A percentile compares a stretch with the other conserved stretches of the same genome.
These are phyloP conservation scores for Melieria omissa DNA, from an alignment of 2,888 invertebrate species.

Conservation along the genomic window DNA sequence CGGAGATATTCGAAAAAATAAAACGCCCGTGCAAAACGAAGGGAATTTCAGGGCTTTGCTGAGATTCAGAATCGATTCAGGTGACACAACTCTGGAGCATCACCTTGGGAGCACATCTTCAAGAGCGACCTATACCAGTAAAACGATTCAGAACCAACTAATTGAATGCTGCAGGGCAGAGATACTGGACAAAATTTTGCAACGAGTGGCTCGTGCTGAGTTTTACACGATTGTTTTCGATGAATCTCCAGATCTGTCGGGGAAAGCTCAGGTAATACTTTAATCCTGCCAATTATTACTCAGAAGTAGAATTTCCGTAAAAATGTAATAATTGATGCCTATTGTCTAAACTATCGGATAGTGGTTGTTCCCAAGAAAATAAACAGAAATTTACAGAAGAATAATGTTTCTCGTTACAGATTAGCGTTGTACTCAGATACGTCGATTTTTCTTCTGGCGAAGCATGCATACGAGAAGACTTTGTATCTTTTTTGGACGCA, in stretches of 20 bases:
- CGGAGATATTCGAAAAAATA: neutral
- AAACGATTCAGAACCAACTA: conserved; percentile 7
- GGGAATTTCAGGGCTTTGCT: conserved; percentile 1
- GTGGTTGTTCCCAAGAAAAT: too few species aligned
- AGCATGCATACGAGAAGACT: too few species aligned
- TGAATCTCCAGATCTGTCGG: neutral
- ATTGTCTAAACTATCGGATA: too few species aligned
- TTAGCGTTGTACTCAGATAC: neutral
- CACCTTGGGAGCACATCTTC: neutral
- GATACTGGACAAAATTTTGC: neutral
- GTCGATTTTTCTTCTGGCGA: neutral
- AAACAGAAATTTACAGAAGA: neutral
- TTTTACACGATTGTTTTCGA: neutral
- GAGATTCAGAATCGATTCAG: conserved; percentile 3
- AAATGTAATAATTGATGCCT: too few species aligned
- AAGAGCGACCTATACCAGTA: neutral
- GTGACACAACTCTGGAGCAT: conserved; percentile 3
- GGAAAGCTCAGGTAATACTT: neutral
- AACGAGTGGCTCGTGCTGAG: neutral
- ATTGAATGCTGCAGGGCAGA: conserved; percentile 9
- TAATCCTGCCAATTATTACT: too few species aligned
- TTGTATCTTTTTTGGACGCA: too few species aligned
- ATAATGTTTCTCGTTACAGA: conserved; percentile 1
- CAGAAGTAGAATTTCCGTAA: too few species aligned
- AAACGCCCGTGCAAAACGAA: conserved; percentile 1